Base-by-base conservation (phyloP, 2,797 vertebrate species). In the Ibycter americanus region DNA sequence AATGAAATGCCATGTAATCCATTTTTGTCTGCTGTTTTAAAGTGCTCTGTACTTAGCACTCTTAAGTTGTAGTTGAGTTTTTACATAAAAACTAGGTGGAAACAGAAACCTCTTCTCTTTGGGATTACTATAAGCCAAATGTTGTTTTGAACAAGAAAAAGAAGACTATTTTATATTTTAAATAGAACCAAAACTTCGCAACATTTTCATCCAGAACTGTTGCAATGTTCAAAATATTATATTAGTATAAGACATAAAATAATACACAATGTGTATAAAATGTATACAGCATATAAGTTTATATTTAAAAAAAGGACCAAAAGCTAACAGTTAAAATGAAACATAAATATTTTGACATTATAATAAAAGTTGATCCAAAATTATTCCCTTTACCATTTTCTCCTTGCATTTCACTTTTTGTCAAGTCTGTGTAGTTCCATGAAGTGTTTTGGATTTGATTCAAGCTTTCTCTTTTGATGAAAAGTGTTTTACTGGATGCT, bases 281-380 rank as follows among this genome's bases (percentile, higher is more conserved):
- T 32, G 4, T 52, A 72, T 26, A 46, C 15, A 68, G 4, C 16
- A 31, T 26, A 10, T 17, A 44, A 34, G 23, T 51, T 66, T 29
- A 34, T n/a, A 11, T 15, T n/a, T 9, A 31, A 38, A 65, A 73
- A 71, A 55, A 68, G 17, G 26, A 14, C 18, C 19, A 61, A 77
- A 95, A 83, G 15, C 40, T 49, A 77, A 83, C 27, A 63, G 40
- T 16, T 38, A 56, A 36, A 79, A 89, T 47, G 31, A 68, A 96
- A 42, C n/a, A 70, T 66, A 92, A 96, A 89, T 79, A 63, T 87
- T 96, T 92, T 79, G 90, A 92, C 85, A 59, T 7, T 85, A 46
- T 10, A 80, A 63, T 70, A 88, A 18, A 2, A 22, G 31, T 23
- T 66, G 59, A 76, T 61, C 19, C 46, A 47, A 76, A 93, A 90